Percentiles rank a stretch among this genome's conserved stretches.
Conservation (phyloP, 2,113 vertebrate genomes). For the Entosphenus tridentatus region DNA sequence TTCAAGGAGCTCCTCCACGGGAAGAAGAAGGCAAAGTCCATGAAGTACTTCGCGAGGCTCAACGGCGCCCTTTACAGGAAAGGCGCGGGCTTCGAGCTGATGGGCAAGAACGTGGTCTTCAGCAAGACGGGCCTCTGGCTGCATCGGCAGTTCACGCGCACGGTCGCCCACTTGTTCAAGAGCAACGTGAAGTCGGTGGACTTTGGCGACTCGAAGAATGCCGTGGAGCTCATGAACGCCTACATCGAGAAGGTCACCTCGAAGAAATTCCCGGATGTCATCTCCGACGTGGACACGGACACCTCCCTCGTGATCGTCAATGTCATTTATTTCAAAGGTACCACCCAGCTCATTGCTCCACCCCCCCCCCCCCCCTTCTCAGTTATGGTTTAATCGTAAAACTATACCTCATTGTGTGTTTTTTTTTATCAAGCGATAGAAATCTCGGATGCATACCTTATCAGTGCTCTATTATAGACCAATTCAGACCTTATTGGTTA, state of each 20-base stretch:
- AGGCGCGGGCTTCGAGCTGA: neutral
- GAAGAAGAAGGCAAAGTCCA: neutral
- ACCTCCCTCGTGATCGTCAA: neutral
- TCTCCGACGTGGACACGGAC: neutral
- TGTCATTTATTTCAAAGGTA: neutral
- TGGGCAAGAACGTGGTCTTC: neutral
- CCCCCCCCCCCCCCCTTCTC: neutral
- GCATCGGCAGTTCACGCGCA: neutral
- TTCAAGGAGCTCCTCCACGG: neutral
- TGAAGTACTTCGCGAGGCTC: neutral
- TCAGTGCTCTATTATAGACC: neutral
- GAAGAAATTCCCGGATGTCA: neutral
- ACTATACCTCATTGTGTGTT: neutral
- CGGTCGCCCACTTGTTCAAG: neutral
- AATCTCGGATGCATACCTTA: neutral
- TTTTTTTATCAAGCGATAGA: neutral
- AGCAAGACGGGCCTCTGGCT: neutral
- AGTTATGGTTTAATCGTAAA: neutral
- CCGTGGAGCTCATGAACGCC: neutral
- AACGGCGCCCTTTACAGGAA: neutral
- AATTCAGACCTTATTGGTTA: neutral
- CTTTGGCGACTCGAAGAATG: neutral
- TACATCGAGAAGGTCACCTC: neutral
- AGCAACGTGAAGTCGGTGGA: neutral
- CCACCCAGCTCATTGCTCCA: neutral